Conservation (phyloP, 1,140 invertebrate species). For the Chionoecetes opilio region DNA sequence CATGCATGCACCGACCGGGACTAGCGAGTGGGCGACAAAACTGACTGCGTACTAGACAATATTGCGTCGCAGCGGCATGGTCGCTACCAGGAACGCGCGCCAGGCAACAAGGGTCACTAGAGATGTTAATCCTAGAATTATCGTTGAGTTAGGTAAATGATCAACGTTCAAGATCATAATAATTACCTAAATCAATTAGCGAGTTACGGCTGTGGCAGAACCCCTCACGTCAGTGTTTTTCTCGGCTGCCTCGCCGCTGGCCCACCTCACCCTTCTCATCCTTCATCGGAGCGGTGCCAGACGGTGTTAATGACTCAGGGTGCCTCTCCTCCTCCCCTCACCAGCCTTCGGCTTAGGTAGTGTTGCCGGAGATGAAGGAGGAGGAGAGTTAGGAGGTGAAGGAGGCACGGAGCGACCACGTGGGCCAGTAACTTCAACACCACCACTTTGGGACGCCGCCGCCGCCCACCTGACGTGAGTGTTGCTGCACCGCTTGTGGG, state of each 20-base stretch:
- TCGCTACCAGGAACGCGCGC: background rate
- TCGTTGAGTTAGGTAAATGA: background rate
- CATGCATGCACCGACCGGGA: background rate
- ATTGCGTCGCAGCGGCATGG: background rate
- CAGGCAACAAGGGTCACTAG: background rate
- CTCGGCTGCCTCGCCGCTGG: background rate
- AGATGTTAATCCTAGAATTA: background rate
- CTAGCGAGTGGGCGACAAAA: background rate
- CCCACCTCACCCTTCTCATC: background rate
- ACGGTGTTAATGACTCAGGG: background rate
- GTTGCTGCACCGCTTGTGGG: background rate
- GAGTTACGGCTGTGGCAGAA: background rate
- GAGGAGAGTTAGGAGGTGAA: background rate
- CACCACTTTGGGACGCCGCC: background rate
- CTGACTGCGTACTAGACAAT: background rate
- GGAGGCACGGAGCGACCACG: conserved; percentile 42
- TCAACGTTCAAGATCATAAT: background rate
- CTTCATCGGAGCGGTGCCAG: background rate
- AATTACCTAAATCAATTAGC: too few relatives aligned
- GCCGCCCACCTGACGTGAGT: background rate
- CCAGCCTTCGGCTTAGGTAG: background rate
- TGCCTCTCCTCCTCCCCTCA: background rate
- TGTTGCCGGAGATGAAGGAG: background rate
- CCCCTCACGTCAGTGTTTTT: background rate
- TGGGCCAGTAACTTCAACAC: conserved; percentile 52